Evolutionary conservation across 2,888 invertebrate species (phyloP), one percentile per base, ranked within the genome.

Genomic region (Onthophagus sagittarius): DNA sequence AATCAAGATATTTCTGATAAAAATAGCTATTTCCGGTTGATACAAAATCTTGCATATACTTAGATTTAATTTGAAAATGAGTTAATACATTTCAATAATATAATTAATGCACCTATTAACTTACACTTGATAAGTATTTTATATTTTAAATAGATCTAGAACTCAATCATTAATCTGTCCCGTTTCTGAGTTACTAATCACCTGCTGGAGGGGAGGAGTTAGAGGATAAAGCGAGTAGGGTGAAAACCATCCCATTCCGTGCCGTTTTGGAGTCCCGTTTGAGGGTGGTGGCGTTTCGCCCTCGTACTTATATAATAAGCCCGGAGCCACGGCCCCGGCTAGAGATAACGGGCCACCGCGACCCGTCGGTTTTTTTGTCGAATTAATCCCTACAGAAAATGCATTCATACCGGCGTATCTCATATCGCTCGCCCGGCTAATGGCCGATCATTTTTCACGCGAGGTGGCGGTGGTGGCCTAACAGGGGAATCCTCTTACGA

Each of bases 391-490:
- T 81, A 78, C 79, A 81, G 84, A 83, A 83, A 84, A 83, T 84
- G 84, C 84, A 84, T 84, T 84, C 84, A 84, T 84, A 84, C 72
- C 82, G 82, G 82, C 83, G 83, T 84, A 84, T 84, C 84, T 84
- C 83, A 83, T 83, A 83, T 83, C 83, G 82, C 80, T 77, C 80
- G 82, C 80, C 77, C 80, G 81, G 81, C 84, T 84, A 84, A 84
- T 84, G 82, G 81, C 39, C 39, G 79, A 78, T 80, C 84, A 83
- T 84, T 84, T 84, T 84, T 84, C 84, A 84, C 82, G 39, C 39
- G 39, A 53, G 39, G 80, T 81, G 77, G 77, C 78, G 80, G 79
- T 53, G 23, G 23, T 23, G 23, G 75, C 77, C 31, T 73, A 71
- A 77, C 76, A 77, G 73, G 72, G 72, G 76, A 76, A 76, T 76